phyloP scores from a whole-genome alignment of 2,888 invertebrate species.

The Orthosia incerta region DNA sequence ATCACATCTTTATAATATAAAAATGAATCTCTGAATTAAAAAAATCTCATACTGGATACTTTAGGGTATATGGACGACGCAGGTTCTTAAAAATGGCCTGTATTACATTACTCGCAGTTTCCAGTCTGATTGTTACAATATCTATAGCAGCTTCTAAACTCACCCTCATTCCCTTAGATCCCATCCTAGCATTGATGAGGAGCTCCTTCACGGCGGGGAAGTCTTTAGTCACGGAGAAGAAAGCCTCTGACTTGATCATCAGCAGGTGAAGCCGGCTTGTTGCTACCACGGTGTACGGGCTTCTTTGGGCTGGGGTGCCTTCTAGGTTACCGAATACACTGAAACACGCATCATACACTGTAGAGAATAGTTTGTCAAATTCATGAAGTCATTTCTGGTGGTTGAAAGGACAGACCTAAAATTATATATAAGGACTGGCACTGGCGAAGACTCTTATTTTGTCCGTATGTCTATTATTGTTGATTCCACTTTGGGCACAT shows the following conservation, averaged over 20 bases:
- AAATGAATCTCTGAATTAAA: too few relatives aligned
- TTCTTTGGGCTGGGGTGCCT: constrained; percentile 66
- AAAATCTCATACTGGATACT: too few relatives aligned
- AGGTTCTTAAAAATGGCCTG: too few relatives aligned
- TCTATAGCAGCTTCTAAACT: not conserved
- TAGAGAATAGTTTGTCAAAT: too few relatives aligned
- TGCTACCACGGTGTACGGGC: constrained; percentile 72
- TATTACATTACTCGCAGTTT: not conserved
- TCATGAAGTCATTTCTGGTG: too few relatives aligned
- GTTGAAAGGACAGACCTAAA: too few relatives aligned
- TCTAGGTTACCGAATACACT: constrained; percentile 85
- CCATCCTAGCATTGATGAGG: constrained; percentile 65
- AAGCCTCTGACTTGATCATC: constrained; percentile 76
- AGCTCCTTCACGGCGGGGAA: constrained; percentile 74
- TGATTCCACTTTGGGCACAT: too few relatives aligned
- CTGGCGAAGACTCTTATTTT: too few relatives aligned
- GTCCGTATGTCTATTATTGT: too few relatives aligned
- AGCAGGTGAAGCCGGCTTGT: constrained; percentile 77
- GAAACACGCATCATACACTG: constrained; percentile 4
- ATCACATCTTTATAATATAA: too few relatives aligned
- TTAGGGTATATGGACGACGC: too few relatives aligned
- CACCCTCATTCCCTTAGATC: constrained; percentile 50
- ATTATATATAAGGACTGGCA: too few relatives aligned
- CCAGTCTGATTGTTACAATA: not conserved
- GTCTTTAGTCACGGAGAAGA: constrained; percentile 79